These are phyloP conservation scores for Idaea straminata DNA, from an alignment of 2,888 invertebrate genomes.

Conservation along the genomic window DNA sequence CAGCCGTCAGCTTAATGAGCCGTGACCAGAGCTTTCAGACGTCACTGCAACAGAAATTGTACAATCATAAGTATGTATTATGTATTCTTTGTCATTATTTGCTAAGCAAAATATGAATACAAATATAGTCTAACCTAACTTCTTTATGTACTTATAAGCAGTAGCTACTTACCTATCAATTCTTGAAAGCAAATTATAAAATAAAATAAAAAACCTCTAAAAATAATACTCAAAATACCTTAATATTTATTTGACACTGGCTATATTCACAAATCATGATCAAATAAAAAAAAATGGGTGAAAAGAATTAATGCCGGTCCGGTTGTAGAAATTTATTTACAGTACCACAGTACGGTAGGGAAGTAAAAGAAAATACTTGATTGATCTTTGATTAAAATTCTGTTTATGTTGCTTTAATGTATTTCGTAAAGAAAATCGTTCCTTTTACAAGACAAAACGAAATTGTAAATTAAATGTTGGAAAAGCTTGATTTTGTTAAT, in stretches of 20 bases:
- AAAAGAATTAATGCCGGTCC: no score
- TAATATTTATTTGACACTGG: no score
- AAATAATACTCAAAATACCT: no score
- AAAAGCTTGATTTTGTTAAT: neutral
- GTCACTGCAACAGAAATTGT: neutral
- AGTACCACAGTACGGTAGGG: neutral
- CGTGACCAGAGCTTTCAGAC: slow-evolving; percentile 23
- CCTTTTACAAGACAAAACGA: slow-evolving; percentile 16
- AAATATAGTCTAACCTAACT: no score
- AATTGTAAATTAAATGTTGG: neutral
- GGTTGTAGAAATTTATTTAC: neutral
- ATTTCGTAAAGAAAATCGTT: slow-evolving; percentile 13
- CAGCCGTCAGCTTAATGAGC: slow-evolving; percentile 39
- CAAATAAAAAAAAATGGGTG: no score
- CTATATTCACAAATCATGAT: no score
- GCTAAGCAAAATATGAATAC: no score
- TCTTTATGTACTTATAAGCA: no score
- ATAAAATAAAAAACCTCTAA: no score
- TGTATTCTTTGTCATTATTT: neutral
- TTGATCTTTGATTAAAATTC: slow-evolving; percentile 2
- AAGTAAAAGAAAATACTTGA: neutral
- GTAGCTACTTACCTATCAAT: no score
- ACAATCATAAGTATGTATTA: neutral
- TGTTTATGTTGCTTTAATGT: slow-evolving; percentile 5
- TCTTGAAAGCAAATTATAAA: no score